A percentile compares a stretch with the other conserved stretches of the same genome.
phyloP scores from a whole-genome alignment of 1,140 invertebrate species.

The Ladona fulva region DNA sequence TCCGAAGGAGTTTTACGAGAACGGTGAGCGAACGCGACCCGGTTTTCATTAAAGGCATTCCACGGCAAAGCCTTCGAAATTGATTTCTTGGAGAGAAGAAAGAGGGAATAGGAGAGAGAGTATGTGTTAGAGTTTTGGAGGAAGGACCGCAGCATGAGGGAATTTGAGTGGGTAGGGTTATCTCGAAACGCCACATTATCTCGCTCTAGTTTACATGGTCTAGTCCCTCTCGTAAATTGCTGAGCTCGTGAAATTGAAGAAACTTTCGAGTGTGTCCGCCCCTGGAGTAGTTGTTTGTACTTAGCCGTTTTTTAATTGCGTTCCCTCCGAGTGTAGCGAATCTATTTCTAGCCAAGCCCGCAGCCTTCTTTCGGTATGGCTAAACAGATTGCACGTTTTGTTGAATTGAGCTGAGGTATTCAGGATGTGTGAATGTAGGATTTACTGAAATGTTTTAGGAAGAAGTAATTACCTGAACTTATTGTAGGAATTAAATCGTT shows the following conservation, averaged over 20 bases:
- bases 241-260: neutral
- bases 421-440: too few relatives aligned
- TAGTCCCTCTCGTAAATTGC: neutral
- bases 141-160: neutral
- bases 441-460: too few relatives aligned
- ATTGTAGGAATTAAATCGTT: too few relatives aligned
- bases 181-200: neutral
- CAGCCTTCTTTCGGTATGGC: too few relatives aligned
- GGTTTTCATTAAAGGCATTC: constrained; percentile 3
- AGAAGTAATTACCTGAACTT: too few relatives aligned
- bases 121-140: neutral
- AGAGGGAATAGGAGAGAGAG: neutral
- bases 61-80: neutral
- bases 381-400: too few relatives aligned
- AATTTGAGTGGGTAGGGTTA: neutral
- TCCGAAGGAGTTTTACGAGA: neutral
- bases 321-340: too few relatives aligned
- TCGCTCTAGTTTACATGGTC: neutral
- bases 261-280: neutral
- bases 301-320: too few relatives aligned
- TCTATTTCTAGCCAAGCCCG: too few relatives aligned
- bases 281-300: too few relatives aligned
- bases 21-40: neutral
- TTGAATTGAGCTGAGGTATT: too few relatives aligned
- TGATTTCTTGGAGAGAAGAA: neutral